A percentile compares a stretch with the other conserved stretches of the same genome.
These are phyloP conservation scores for Microchirus variegatus DNA, from an alignment of 2,797 vertebrate genomes.

Conservation along the genomic window DNA sequence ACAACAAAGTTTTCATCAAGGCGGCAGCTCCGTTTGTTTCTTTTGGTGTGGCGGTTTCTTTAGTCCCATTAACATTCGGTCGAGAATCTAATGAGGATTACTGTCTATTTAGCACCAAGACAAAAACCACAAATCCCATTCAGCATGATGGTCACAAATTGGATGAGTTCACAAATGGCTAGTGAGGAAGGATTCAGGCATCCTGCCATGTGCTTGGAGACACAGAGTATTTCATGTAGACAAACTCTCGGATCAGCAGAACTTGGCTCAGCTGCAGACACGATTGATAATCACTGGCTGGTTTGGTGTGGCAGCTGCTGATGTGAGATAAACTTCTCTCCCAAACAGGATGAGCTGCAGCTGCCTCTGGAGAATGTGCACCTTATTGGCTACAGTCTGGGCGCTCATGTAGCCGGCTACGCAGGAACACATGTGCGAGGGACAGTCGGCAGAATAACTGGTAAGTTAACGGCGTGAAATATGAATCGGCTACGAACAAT, in stretches of 20 bases:
- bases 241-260: conserved; percentile 40
- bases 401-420: conserved; percentile 93
- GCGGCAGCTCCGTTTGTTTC: background rate
- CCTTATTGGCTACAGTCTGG: conserved; percentile 96
- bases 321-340: conserved; percentile 10
- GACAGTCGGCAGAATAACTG: conserved; percentile 92
- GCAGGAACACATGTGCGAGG: conserved; percentile 87
- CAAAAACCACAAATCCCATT: conserved; percentile 31
- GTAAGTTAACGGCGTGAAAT: conserved; percentile 66
- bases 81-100: conserved; percentile 9
- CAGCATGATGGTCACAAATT: conserved; percentile 24
- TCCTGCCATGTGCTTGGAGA: conserved; percentile 52
- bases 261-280: conserved; percentile 40
- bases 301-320: conserved; percentile 40
- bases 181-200: conserved; percentile 34
- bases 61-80: background rate
- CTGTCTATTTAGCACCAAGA: conserved; percentile 19
- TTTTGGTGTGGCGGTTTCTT: background rate
- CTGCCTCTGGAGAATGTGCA: conserved; percentile 88
- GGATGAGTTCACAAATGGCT: conserved; percentile 19
- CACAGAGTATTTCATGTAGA: conserved; percentile 56
- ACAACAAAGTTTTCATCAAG: too few species aligned
- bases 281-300: conserved; percentile 34
- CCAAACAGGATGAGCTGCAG: conserved; percentile 81
- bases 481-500: background rate